Conservation (phyloP, 92 coral and sea anemone genomes). For the Bergia puertoricense region DNA sequence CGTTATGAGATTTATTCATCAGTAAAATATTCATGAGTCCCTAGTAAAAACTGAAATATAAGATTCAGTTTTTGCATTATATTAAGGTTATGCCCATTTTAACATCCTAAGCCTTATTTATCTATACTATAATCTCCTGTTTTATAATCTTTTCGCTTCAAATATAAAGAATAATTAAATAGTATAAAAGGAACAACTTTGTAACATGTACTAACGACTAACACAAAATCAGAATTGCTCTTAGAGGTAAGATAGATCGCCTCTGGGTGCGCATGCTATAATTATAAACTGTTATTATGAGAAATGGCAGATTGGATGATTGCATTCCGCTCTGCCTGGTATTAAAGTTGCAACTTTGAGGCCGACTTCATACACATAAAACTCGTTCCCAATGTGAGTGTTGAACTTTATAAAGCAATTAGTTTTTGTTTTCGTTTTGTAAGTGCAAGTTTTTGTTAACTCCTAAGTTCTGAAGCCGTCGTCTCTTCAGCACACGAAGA, state of each 20-base stretch:
- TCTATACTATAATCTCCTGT: not conserved
- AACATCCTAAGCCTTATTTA: not conserved
- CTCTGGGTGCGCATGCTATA: not conserved
- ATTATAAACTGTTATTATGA: too few species aligned
- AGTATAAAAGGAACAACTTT: not conserved
- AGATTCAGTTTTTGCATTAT: not conserved
- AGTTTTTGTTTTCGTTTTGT: too few species aligned
- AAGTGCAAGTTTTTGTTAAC: too few species aligned
- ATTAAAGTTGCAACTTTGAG: not conserved
- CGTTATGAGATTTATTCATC: too few species aligned
- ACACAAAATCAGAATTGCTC: not conserved
- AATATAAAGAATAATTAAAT: not conserved
- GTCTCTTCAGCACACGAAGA: too few species aligned
- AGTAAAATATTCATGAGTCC: not conserved
- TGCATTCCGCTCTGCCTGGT: not conserved
- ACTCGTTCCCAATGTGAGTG: not conserved
- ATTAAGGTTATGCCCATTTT: not conserved
- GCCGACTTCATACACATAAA: not conserved
- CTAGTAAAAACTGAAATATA: not conserved
- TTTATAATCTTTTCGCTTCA: not conserved
- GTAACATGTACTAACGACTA: not conserved
- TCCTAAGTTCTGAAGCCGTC: too few species aligned
- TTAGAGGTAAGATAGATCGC: not conserved
- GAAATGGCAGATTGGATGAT: not conserved
- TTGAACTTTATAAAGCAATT: too few species aligned